Evolutionary conservation across 2,797 vertebrate species (phyloP), one percentile per base, ranked within the genome.

Genomic region (Orestias chungarensis): DNA sequence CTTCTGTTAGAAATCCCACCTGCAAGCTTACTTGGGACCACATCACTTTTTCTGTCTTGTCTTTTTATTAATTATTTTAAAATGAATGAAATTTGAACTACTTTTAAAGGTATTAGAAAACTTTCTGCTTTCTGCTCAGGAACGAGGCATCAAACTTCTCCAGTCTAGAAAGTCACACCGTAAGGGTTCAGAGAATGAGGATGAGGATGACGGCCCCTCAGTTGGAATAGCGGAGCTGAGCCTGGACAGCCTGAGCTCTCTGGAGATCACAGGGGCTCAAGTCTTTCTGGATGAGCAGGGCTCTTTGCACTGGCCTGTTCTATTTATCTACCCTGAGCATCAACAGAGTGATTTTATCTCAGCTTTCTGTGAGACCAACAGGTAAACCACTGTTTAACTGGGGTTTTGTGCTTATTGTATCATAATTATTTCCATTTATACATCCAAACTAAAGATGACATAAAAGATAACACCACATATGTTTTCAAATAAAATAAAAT

Each of bases 281-380:
- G 96, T 97, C 67, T 94, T 89, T 73, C 68, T 97, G 40, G 96
- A 98, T 73, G 93, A 95, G 43, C 93, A 95, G 71, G 95, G 95
- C 71, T 86, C 46, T 49, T 90, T 99, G 20, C 94, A 92, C 84
- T 99, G 98, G 98, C 97, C 97, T 0, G 96, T 99, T 29, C 92
- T 99, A 65, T 95, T 99, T 67, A 93, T 99, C 31, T 99, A 99
- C 78, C 98, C 98, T 0, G 98, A 99, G 77, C 94, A 98, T 0
- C 89, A 93, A 47, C 97, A 99, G 81, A 98, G 95, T 0, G 98
- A 99, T 86, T 97, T 99, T 84, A 93, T 97, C 79, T 95, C 96
- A 0, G 95, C 96, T 47, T 99, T 99, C 84, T 95, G 95, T 0
- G 97, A 99, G 87, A 95, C 91, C 74, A 92, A 91, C 89, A 95